Evolutionary conservation across 2,797 vertebrate species (phyloP).

Genomic region (Pseudochaenichthys georgianus): DNA sequence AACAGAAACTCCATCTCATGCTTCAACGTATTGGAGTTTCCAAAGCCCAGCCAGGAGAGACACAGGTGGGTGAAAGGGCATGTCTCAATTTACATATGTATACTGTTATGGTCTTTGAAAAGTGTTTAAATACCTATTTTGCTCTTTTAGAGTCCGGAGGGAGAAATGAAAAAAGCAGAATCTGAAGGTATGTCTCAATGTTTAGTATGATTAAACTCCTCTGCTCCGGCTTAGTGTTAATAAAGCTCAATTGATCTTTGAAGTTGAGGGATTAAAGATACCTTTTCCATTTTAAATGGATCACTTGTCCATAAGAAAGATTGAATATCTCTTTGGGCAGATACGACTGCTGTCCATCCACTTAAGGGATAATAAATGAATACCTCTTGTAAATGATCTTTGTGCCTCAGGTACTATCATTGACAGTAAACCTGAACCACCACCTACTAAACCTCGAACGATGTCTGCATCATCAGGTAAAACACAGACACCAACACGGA

Average conservation of each 20-base stretch:
- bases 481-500: constrained; percentile 1
- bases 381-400: constrained; percentile 39
- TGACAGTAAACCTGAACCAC: constrained; percentile 91
- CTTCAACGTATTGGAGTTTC: constrained; percentile 95
- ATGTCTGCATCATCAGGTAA: constrained; percentile 96
- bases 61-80: constrained; percentile 67
- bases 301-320: constrained; percentile 24
- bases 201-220: constrained; percentile 26
- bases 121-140: constrained; percentile 28
- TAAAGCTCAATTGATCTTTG: constrained; percentile 35
- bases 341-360: constrained; percentile 12
- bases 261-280: constrained; percentile 34
- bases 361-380: constrained; percentile 8
- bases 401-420: constrained; percentile 92
- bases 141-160: constrained; percentile 76
- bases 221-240: constrained; percentile 28
- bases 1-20: constrained; percentile 96
- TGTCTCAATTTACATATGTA: constrained; percentile 14
- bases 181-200: constrained; percentile 77
- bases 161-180: constrained; percentile 85
- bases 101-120: not conserved
- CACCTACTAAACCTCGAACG: constrained; percentile 91
- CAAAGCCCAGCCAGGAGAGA: constrained; percentile 90
- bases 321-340: constrained; percentile 23
- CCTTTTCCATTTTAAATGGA: constrained; percentile 8